Evolutionary conservation across 1,140 invertebrate genomes (phyloP).

Genomic region (Hyles vespertilio): DNA sequence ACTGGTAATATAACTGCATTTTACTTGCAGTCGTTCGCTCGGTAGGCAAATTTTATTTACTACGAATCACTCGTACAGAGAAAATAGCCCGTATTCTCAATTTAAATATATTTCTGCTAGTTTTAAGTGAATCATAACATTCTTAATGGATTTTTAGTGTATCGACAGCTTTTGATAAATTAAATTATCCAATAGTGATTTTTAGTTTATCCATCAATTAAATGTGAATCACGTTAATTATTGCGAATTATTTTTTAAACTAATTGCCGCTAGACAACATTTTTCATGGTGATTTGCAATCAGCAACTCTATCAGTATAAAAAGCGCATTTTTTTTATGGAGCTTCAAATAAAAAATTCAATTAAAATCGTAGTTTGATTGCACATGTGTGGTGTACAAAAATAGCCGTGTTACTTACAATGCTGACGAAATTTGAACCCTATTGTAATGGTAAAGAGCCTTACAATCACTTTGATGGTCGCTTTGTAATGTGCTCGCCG

Average conservation of each 20-base stretch:
- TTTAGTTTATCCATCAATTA: conserved; percentile 3
- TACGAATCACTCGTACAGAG: no score
- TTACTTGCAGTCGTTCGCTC: no score
- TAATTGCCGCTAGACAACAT: neutral
- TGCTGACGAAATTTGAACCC: neutral
- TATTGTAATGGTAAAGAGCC: neutral
- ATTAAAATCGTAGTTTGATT: conserved; percentile 7
- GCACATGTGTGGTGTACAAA: conserved; percentile 3
- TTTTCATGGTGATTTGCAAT: conserved; percentile 8
- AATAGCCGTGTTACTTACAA: neutral
- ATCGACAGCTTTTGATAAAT: no score
- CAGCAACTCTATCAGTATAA: neutral
- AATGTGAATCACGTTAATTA: conserved; percentile 5
- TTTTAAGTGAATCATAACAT: no score
- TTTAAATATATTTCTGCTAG: no score
- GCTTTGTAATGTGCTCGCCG: neutral
- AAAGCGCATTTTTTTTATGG: conserved; percentile 2
- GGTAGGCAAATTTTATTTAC: no score
- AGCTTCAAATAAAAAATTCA: neutral
- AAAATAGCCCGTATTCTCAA: no score
- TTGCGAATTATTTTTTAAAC: conserved; percentile 6
- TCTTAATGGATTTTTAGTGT: no score
- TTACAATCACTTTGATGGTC: neutral
- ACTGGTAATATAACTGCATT: no score
- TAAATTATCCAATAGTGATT: no score